Evolutionary conservation across 2,888 invertebrate genomes (phyloP).

Genomic region (Acronicta psi): DNA sequence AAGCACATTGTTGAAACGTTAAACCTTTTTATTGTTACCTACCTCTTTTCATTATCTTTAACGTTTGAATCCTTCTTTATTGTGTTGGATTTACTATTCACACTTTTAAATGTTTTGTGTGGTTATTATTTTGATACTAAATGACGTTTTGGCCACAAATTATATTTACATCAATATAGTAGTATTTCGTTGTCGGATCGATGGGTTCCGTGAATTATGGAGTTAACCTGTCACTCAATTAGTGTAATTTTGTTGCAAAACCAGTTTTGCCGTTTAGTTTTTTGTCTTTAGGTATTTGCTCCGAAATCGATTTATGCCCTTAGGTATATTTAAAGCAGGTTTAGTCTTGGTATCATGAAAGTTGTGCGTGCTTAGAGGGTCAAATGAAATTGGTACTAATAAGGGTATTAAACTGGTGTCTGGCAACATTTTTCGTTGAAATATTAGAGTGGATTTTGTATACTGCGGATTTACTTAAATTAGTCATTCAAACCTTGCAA

Average conservation of each 20-base stretch:
- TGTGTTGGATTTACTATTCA: conserved; percentile 7
- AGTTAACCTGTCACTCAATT: conserved; percentile 50
- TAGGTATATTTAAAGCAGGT: conserved; percentile 48
- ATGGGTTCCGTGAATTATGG: conserved; percentile 48
- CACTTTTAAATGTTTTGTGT: neutral
- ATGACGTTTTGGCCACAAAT: conserved; percentile 3
- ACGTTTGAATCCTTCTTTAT: conserved; percentile 42
- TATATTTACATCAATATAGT: neutral
- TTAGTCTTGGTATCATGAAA: conserved; percentile 36
- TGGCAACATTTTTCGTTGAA: conserved; percentile 10
- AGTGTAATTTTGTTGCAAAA: conserved; percentile 48
- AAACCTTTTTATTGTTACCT: conserved; percentile 32
- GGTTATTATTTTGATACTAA: neutral
- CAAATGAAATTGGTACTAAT: conserved; percentile 44
- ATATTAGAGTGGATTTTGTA: neutral
- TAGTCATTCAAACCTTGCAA: neutral
- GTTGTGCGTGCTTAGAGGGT: conserved; percentile 46
- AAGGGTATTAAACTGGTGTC: conserved; percentile 20
- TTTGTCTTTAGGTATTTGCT: conserved; percentile 44
- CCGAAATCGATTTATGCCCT: conserved; percentile 52
- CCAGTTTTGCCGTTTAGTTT: conserved; percentile 42
- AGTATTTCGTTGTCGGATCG: conserved; percentile 1
- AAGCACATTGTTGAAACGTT: conserved; percentile 39
- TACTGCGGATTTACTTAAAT: neutral
- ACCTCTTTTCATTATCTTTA: conserved; percentile 28